Base-by-base conservation (phyloP, 2,113 vertebrate species). In the Thymallus thymallus region DNA sequence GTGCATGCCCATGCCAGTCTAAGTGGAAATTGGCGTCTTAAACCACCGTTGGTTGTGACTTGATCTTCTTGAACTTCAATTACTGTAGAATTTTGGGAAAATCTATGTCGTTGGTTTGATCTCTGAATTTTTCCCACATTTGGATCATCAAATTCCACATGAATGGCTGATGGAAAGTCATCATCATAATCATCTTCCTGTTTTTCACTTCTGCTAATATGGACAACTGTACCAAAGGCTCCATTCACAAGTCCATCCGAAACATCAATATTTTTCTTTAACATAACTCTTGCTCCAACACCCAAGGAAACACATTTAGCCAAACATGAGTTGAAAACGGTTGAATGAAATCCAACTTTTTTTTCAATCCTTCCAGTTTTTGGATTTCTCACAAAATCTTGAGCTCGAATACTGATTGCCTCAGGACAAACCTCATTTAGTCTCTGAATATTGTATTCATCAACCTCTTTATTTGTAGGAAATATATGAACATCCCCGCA, bases 201-300 rank as follows among this genome's bases (percentile, higher is more conserved):
- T n/a, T n/a, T n/a, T n/a, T n/a, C n/a, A n/a, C 5, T 58, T 58
- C 14, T 55, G 22, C 18, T 45, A 9, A 65, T 23, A 9, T 70
- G 45, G 41, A 74, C 35, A 41, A 41, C 35, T 68, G 66, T 69
- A 20, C 58, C 72, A 78, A 73, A 78, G 4, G 67, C 72, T 14
- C 68, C 60, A 22, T 79, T 79, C 9, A 74, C 67, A 63, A 79
- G 67, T n/a, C 68, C 72, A 66, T 71, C 77, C 32, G 60, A 56
- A 6, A 79, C 72, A 58, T 74, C 46, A 35, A 74, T 65, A 20
- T 79, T 71, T 66, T 66, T 71, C 3, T 26, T 29, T 6, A 71
- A 20, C 68, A 71, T 79, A 2, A 79, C 22, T 1, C 68, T 14
- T 12, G 66, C 74, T 61, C 41, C 35, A 41, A 56, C 41, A 20